Conservation (phyloP, 2,113 vertebrate species). For the Aramus guarauna region DNA sequence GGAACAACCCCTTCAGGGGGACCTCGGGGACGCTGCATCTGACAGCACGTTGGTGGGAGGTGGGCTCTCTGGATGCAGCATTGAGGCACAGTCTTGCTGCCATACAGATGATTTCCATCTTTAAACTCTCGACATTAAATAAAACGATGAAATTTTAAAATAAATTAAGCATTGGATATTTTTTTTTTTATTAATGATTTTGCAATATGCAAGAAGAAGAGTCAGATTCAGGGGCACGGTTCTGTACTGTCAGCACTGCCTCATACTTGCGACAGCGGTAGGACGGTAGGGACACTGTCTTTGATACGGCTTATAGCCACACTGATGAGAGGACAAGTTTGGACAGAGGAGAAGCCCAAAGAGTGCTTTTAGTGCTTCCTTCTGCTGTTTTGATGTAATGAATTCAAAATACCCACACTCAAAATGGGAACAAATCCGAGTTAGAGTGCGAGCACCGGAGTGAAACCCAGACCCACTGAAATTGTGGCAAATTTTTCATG, state of each 20-base stretch:
- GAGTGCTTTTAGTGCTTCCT: neutral
- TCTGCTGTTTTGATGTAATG: neutral
- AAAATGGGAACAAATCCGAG: neutral
- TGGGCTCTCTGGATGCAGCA: neutral
- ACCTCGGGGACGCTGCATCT: neutral
- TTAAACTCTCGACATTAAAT: neutral
- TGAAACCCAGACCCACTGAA: neutral
- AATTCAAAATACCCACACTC: neutral
- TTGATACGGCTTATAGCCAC: neutral
- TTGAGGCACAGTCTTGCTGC: neutral
- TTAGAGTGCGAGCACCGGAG: neutral
- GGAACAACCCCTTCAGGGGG: accelerated
- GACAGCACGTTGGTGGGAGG: accelerated
- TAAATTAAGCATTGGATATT: accelerated
- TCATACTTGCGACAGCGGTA: neutral
- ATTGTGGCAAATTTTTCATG: neutral
- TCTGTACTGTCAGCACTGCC: neutral
- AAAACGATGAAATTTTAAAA: neutral
- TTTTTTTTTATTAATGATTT: neutral
- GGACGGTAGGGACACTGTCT: neutral
- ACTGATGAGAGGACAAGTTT: neutral
- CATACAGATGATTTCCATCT: neutral
- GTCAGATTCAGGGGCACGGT: accelerated
- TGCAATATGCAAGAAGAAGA: neutral
- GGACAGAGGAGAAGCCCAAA: neutral